A percentile compares a stretch with the other conserved stretches of the same genome.
phyloP scores from a whole-genome alignment of 2,888 invertebrate species.

The Amphipoea lucens region DNA sequence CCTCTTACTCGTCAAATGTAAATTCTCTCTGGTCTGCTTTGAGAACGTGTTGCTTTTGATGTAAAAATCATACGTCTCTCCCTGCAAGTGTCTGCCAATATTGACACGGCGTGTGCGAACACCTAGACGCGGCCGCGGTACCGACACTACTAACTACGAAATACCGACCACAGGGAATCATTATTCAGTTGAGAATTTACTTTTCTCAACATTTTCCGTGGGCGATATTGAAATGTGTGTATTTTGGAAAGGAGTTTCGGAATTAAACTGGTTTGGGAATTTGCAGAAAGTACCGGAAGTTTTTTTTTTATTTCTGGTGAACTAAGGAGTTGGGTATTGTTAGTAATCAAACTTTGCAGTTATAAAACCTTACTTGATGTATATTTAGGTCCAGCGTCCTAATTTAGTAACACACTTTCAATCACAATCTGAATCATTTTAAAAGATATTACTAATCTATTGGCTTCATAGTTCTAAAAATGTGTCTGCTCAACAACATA shows the following conservation, averaged over 20 bases:
- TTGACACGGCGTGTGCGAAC: conserved; percentile 77
- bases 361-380: neutral
- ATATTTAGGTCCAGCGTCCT: neutral
- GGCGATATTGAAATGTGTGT: neutral
- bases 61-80: conserved; percentile 84
- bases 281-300: neutral
- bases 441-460: too few species aligned
- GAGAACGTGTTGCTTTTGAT: conserved; percentile 82
- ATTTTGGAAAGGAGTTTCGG: neutral
- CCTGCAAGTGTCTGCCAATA: conserved; percentile 81
- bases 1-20: conserved; percentile 65
- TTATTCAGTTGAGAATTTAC: conserved; percentile 49
- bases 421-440: too few species aligned
- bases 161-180: conserved; percentile 26
- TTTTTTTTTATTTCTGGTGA: neutral
- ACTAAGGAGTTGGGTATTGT: neutral
- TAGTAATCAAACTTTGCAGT: neutral
- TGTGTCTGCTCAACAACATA: neutral
- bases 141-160: conserved; percentile 6
- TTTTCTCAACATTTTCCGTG: conserved; percentile 7
- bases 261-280: neutral
- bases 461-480: neutral
- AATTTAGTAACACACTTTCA: too few species aligned
- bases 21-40: conserved; percentile 71
- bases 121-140: conserved; percentile 34